A percentile compares a stretch with the other conserved stretches of the same genome.
These are phyloP conservation scores for Boulengeromyrus knoepffleri DNA, from an alignment of 2,113 vertebrate species.

Conservation along the genomic window DNA sequence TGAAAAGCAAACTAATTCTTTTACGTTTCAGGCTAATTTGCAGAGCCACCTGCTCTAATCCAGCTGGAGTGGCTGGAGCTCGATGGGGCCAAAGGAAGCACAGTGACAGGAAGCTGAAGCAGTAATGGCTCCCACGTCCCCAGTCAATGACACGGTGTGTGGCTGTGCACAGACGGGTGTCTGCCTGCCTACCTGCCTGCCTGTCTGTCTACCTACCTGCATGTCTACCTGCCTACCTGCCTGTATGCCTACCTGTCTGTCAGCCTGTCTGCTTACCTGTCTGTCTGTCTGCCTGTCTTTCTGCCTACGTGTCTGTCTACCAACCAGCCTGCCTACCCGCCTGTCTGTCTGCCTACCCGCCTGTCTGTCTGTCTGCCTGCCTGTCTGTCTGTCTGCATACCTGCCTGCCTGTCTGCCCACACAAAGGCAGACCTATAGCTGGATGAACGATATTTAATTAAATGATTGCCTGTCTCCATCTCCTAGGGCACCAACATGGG, in stretches of 20 bases:
- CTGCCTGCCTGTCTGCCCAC: not conserved
- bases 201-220: rapidly evolving
- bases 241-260: too few species aligned
- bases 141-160: not conserved
- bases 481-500: not conserved
- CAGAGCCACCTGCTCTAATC: not conserved
- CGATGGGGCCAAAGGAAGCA: not conserved
- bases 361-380: not conserved
- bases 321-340: too few species aligned
- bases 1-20: not conserved
- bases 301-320: too few species aligned
- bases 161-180: not conserved
- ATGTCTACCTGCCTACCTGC: rapidly evolving
- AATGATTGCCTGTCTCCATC: not conserved
- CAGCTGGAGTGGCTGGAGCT: not conserved
- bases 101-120: not conserved
- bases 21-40: not conserved
- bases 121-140: not conserved
- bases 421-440: not conserved
- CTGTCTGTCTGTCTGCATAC: too few species aligned
- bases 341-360: not conserved
- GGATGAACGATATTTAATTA: not conserved
- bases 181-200: not conserved
- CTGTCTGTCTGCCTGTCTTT: too few species aligned
- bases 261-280: too few species aligned